Evolutionary conservation across 2,797 vertebrate species (phyloP).

Genomic region (Sebastes kiyomatsui): DNA sequence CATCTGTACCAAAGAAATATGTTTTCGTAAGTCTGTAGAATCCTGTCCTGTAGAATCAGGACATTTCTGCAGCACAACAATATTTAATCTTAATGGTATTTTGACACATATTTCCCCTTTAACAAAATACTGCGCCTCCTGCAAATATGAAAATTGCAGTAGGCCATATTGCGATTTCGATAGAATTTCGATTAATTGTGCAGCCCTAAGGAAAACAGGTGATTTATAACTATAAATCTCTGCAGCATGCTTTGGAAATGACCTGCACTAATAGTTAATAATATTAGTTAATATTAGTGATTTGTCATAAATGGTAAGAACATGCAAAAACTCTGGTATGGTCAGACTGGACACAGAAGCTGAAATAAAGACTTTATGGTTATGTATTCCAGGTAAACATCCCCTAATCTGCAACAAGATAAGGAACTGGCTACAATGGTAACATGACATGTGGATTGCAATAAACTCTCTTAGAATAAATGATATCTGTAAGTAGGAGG

Average conservation of each 20-base stretch:
- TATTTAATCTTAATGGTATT: too few relatives aligned
- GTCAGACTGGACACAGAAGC: background rate
- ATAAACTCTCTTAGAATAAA: background rate
- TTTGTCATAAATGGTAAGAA: background rate
- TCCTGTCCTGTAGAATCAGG: too few relatives aligned
- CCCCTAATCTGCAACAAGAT: background rate
- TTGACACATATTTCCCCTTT: too few relatives aligned
- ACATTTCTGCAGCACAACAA: too few relatives aligned
- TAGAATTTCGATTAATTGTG: too few relatives aligned
- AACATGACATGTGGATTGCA: background rate
- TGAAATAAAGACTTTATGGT: background rate
- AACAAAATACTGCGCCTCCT: too few relatives aligned
- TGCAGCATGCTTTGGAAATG: background rate
- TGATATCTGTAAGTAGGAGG: background rate
- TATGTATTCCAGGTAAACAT: background rate
- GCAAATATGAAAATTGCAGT: too few relatives aligned
- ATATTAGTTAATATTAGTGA: background rate
- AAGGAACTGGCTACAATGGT: background rate
- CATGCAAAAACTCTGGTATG: background rate
- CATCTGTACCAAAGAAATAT: too few relatives aligned
- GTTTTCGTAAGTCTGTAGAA: too few relatives aligned
- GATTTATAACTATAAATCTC: background rate
- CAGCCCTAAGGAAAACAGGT: background rate
- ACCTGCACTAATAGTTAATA: background rate
- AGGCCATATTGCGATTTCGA: too few relatives aligned